Evolutionary conservation across 2,113 vertebrate genomes (phyloP).

Genomic region (Lota lota): DNA sequence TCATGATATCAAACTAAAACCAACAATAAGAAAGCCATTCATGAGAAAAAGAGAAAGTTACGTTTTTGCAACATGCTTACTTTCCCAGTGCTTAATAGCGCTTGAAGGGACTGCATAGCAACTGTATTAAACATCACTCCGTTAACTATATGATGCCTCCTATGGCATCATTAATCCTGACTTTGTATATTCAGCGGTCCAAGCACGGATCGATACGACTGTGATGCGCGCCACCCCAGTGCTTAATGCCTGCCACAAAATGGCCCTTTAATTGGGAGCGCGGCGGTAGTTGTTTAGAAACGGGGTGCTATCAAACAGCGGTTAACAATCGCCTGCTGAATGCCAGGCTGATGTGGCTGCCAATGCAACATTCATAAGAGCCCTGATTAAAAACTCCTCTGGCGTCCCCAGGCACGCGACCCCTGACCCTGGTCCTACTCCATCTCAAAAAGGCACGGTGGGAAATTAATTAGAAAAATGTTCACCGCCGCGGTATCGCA

Average conservation of each 20-base stretch:
- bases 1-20: background rate
- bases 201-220: slow-evolving; percentile 69
- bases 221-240: slow-evolving; percentile 53
- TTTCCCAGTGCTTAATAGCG: background rate
- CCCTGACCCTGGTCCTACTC: slow-evolving; percentile 86
- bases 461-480: slow-evolving; percentile 96
- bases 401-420: slow-evolving; percentile 89
- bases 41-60: background rate
- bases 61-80: no score
- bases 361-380: slow-evolving; percentile 78
- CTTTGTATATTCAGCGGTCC: slow-evolving; percentile 61
- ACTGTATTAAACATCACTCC: slow-evolving; percentile 1
- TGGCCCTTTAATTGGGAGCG: slow-evolving; percentile 73
- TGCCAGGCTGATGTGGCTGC: slow-evolving; percentile 47
- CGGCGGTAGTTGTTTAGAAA: slow-evolving; percentile 47
- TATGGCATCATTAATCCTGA: slow-evolving; percentile 52
- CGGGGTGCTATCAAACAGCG: slow-evolving; percentile 66
- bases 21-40: background rate
- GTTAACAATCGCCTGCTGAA: slow-evolving; percentile 69
- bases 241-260: slow-evolving; percentile 70
- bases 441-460: slow-evolving; percentile 82
- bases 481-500: slow-evolving; percentile 77
- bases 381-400: slow-evolving; percentile 96
- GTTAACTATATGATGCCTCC: slow-evolving; percentile 26
- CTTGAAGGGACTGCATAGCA: background rate